Conservation (phyloP, 2,113 vertebrate species). For the Formicarius rufipectus region DNA sequence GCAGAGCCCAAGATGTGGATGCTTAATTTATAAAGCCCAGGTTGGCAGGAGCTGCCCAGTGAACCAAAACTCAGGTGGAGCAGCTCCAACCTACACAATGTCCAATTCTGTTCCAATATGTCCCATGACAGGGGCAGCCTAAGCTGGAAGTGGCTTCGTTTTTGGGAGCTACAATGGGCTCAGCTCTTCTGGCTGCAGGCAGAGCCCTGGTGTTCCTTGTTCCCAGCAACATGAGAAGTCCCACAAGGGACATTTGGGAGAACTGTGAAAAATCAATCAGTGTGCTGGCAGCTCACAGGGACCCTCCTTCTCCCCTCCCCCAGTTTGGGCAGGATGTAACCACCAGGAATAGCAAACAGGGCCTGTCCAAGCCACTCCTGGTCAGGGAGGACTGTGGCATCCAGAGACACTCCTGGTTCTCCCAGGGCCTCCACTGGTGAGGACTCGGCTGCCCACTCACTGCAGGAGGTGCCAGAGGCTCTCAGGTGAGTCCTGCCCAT, state of each 20-base stretch:
- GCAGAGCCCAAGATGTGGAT: neutral
- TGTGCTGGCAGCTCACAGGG: neutral
- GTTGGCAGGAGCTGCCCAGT: neutral
- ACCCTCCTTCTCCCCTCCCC: neutral
- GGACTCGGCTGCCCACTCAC: fast-evolving
- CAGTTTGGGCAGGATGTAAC: constrained; percentile 85
- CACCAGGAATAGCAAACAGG: constrained; percentile 88
- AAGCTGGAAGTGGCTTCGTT: neutral
- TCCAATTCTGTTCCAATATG: neutral
- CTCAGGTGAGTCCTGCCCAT: neutral
- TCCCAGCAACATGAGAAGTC: neutral
- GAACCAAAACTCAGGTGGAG: neutral
- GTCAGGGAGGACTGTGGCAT: constrained; percentile 82
- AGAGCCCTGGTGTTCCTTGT: neutral
- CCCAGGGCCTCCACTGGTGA: constrained; percentile 81
- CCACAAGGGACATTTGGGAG: neutral
- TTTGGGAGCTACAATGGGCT: neutral
- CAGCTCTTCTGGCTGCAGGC: neutral
- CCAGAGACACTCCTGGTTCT: constrained; percentile 81
- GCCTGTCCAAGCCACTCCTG: constrained; percentile 79
- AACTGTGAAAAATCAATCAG: neutral
- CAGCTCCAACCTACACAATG: neutral
- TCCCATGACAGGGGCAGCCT: neutral
- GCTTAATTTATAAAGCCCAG: neutral
- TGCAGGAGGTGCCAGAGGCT: neutral